phyloP scores from a whole-genome alignment of 1,140 invertebrate species.

The Brachionus koreanus region DNA sequence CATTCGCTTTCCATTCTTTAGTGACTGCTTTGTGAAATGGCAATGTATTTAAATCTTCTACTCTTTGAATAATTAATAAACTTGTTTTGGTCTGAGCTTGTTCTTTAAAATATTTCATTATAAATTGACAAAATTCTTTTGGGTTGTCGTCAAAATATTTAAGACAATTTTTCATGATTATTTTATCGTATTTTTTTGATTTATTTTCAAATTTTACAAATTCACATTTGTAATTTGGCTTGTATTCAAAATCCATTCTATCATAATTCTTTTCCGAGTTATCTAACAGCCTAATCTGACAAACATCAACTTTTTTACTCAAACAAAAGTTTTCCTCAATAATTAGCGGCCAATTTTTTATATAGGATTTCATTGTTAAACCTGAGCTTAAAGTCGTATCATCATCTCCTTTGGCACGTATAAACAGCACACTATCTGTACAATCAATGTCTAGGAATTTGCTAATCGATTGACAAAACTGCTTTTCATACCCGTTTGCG shows the following conservation, averaged over 20 bases:
- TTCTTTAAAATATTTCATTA: conserved; percentile 33
- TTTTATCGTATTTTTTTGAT: conserved; percentile 26
- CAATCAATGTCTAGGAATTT: conserved; percentile 30
- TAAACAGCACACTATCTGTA: not conserved
- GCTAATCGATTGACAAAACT: conserved; percentile 10
- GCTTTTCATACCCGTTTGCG: not conserved
- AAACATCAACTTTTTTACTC: not conserved
- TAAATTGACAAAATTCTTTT: conserved; percentile 31
- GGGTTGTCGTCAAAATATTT: conserved; percentile 30
- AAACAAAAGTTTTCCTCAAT: conserved; percentile 28
- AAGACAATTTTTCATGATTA: conserved; percentile 33
- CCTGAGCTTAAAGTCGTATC: not conserved
- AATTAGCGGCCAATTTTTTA: conserved; percentile 26
- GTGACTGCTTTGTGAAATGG: conserved; percentile 8
- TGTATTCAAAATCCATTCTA: conserved; percentile 1
- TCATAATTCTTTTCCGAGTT: not conserved
- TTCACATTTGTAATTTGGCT: not conserved
- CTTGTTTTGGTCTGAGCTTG: conserved; percentile 17
- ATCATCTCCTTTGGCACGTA: not conserved
- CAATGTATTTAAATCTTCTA: not conserved
- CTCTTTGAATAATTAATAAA: conserved; percentile 22
- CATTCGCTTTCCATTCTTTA: conserved; percentile 20
- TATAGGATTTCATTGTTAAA: not conserved
- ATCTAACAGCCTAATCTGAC: not conserved
- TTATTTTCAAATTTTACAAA: conserved; percentile 15